Evolutionary conservation across 2,113 vertebrate species (phyloP).

Genomic region (Phoenicopterus ruber): DNA sequence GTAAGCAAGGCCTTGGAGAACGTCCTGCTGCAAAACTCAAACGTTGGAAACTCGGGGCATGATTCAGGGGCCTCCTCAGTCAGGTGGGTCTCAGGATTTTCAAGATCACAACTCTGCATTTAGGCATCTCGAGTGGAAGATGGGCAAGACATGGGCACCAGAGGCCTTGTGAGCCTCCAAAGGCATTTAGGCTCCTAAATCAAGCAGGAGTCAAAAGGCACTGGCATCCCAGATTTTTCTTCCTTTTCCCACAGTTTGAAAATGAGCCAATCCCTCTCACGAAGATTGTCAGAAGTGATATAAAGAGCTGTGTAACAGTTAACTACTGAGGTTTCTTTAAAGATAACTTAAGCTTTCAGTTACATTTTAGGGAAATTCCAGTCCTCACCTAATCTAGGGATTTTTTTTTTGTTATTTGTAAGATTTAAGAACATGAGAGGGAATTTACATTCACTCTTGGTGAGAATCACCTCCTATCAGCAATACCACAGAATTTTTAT

Average conservation of each 20-base stretch:
- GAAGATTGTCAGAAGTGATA: not conserved
- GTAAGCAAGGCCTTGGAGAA: not conserved
- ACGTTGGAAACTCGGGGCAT: not conserved
- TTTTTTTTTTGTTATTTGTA: not conserved
- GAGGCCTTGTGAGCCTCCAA: not conserved
- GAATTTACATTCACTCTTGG: not conserved
- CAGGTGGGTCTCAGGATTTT: not conserved
- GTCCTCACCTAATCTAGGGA: not conserved
- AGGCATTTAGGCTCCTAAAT: not conserved
- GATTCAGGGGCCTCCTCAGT: rapidly evolving
- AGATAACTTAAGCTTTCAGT: not conserved
- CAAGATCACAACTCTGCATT: not conserved
- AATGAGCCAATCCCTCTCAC: not conserved
- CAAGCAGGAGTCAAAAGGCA: not conserved
- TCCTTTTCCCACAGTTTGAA: not conserved
- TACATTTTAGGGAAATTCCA: not conserved
- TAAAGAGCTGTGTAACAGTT: not conserved
- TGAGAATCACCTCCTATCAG: not conserved
- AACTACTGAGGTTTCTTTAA: not conserved
- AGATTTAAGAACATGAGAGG: not conserved
- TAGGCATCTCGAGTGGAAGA: not conserved
- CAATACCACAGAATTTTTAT: not conserved
- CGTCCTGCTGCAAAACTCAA: not conserved
- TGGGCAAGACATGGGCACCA: not conserved
- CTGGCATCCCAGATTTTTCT: not conserved